These are phyloP conservation scores for Slavum lentiscoides DNA, from an alignment of 2,888 invertebrate genomes.

Conservation along the genomic window DNA sequence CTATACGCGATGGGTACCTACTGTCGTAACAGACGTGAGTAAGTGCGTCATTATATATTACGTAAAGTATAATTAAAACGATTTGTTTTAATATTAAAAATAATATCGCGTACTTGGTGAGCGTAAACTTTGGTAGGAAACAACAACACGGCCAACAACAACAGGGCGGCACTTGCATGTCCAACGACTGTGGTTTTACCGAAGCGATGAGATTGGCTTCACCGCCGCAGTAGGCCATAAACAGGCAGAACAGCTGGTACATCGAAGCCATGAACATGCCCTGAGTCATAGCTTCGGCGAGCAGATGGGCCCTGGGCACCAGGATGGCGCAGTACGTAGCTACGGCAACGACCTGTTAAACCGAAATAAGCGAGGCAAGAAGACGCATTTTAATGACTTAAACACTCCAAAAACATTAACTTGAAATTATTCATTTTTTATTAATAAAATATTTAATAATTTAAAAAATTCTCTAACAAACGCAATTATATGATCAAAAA, in stretches of 20 bases:
- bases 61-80: too few species aligned
- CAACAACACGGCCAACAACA: conserved; percentile 75
- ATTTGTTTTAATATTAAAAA: too few species aligned
- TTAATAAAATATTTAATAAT: too few species aligned
- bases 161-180: conserved; percentile 70
- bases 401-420: too few species aligned
- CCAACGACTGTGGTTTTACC: conserved; percentile 65
- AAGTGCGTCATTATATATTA: background rate
- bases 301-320: conserved; percentile 68
- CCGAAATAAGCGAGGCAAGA: background rate
- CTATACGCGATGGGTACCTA: too few species aligned
- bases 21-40: background rate
- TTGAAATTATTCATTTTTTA: too few species aligned
- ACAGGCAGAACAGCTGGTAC: conserved; percentile 71
- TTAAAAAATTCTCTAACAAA: too few species aligned
- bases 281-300: conserved; percentile 72
- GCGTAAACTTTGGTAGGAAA: conserved; percentile 65
- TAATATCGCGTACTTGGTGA: conserved; percentile 63
- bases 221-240: conserved; percentile 70
- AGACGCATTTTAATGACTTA: too few species aligned
- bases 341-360: conserved; percentile 65
- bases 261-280: conserved; percentile 71
- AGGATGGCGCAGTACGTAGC: conserved; percentile 66
- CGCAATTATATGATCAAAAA: too few species aligned
- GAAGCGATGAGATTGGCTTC: conserved; percentile 66